Base-by-base conservation (phyloP, 1,140 invertebrate species). In the Bombus pyrosoma region DNA sequence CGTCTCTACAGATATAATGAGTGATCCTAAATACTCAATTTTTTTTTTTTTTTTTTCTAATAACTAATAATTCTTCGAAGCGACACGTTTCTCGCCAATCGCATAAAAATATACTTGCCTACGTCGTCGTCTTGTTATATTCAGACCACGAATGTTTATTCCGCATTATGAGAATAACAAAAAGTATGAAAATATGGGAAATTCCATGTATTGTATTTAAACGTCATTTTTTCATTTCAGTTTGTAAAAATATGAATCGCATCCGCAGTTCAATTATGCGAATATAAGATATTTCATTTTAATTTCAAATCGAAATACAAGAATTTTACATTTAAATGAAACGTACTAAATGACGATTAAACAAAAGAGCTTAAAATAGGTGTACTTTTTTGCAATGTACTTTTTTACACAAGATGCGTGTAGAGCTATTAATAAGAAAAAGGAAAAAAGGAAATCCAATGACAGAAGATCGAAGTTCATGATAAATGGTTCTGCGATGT, bases 401-500 rank as follows among this genome's bases (percentile, higher is more conserved):
- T n/a, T n/a, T n/a, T 53, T 53, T 53, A 22, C 47, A 22, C 47
- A 22, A 18, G 22, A 53, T 22, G 47, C 47, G 5, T 1, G 47
- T 8, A 8, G 47, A n/a, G 12, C 3, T 8, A 62, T 62, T n/a
- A 62, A 62, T 53, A 62, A 62, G 3, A 18, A 37, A 37, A 10
- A 39, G 3, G 1, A 10, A 1, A 12, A 10, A 12, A 25, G 0
- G 34, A 4, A 66, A 59, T 32, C 43, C 34, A 53, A 32, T 10
- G 22, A 39, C 15, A 10, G 1, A 59, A 62, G 34, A 80, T 85
- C n/a, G 68, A 77, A 37, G 39, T 41, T n/a, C 25, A 28, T 66
- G 82, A 83, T 83, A 71, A 74, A 83, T 66, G 41, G 76, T 80
- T 71, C 59, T 43, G 76, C 32, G 88, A 66, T 68, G 87, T 79